Conservation (phyloP, 2,113 vertebrate genomes). For the Erinaceus europaeus region DNA sequence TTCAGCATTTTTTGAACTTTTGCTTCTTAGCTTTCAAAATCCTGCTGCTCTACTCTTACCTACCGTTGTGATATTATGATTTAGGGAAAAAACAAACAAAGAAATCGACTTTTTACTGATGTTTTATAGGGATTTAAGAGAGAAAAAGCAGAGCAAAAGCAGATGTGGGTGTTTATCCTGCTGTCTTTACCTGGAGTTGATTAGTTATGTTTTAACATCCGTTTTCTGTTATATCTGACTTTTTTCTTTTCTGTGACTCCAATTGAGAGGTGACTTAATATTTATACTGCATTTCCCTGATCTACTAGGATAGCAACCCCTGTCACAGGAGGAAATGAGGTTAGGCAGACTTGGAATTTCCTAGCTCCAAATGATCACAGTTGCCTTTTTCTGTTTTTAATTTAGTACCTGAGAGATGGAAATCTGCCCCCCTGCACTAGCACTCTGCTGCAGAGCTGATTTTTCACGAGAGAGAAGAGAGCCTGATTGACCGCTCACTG, state of each 20-base stretch:
- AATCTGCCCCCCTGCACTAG: background rate
- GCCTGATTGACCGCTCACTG: too few species aligned
- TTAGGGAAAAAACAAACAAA: conserved; percentile 4
- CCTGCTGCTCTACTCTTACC: background rate
- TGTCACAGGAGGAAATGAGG: background rate
- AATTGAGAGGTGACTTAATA: conserved; percentile 36
- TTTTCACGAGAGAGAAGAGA: too few species aligned
- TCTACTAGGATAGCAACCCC: background rate
- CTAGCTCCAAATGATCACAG: background rate
- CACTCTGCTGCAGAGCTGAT: background rate
- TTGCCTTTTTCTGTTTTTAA: conserved; percentile 15
- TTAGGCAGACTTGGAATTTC: conserved; percentile 22
- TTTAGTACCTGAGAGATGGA: too few species aligned
- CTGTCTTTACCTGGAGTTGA: conserved; percentile 46
- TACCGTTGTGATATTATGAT: conserved; percentile 25
- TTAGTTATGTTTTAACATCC: conserved; percentile 59
- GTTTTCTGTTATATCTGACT: conserved; percentile 48
- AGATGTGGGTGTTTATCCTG: conserved; percentile 46
- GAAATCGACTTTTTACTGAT: conserved; percentile 7
- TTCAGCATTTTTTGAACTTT: background rate
- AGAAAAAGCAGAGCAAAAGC: conserved; percentile 54
- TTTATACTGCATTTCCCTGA: conserved; percentile 32
- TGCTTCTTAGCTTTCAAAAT: conserved; percentile 20
- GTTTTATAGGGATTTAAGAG: conserved; percentile 38
- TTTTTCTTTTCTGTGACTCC: background rate